Evolutionary conservation across 1,140 invertebrate species (phyloP).

Genomic region (Scaptomyza pallida): DNA sequence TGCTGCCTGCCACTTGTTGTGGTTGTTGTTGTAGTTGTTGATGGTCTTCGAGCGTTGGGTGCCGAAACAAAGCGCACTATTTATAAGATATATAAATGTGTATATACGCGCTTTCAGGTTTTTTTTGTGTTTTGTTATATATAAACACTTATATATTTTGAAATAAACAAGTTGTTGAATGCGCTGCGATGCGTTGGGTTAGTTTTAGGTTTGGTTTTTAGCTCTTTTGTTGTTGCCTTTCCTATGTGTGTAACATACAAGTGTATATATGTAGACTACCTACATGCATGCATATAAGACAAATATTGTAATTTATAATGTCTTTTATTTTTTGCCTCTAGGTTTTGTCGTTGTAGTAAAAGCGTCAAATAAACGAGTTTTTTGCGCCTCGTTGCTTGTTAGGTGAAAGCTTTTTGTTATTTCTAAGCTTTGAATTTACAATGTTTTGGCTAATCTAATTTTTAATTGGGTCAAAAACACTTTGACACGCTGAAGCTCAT

Average conservation of each 20-base stretch:
- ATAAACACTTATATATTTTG: conserved; percentile 74
- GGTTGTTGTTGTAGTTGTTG: conserved; percentile 17
- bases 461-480: conserved; percentile 70
- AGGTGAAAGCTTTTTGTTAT: conserved; percentile 77
- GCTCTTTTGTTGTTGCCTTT: conserved; percentile 22
- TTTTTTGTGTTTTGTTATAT: conserved; percentile 44
- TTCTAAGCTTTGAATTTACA: conserved; percentile 53
- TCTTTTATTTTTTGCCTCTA: conserved; percentile 58
- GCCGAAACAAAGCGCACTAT: conserved; percentile 80
- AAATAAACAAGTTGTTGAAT: conserved; percentile 82
- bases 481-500: conserved; percentile 55
- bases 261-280: too few species aligned
- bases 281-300: conserved; percentile 20
- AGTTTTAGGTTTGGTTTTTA: conserved; percentile 34
- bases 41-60: conserved; percentile 45
- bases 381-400: conserved; percentile 46
- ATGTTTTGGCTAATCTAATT: conserved; percentile 23
- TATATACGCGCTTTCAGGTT: conserved; percentile 69
- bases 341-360: conserved; percentile 40
- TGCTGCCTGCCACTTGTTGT: conserved; percentile 26
- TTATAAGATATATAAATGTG: conserved; percentile 63
- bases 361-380: conserved; percentile 65
- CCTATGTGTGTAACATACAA: neutral
- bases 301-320: conserved; percentile 76
- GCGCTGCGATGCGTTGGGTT: conserved; percentile 60